Evolutionary conservation across 2,888 invertebrate genomes (phyloP).

Genomic region (Neoitamus cyanurus): DNA sequence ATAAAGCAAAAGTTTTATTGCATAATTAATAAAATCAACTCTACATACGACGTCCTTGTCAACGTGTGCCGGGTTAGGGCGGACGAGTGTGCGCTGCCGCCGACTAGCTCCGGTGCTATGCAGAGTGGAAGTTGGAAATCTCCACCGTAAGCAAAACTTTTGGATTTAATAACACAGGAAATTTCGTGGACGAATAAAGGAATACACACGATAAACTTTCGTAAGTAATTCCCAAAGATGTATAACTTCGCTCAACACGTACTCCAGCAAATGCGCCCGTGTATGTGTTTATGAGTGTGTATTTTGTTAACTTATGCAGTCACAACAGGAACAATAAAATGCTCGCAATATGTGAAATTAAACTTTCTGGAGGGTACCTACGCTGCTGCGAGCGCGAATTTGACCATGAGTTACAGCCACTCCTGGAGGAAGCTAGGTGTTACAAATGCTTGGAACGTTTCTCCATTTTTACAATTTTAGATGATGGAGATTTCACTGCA

Average conservation of each 20-base stretch:
- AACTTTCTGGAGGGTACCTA: background rate
- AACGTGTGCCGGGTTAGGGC: background rate
- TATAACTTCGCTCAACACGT: slow-evolving; percentile 24
- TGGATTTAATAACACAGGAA: slow-evolving; percentile 42
- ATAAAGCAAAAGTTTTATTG: slow-evolving; percentile 46
- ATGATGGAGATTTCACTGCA: background rate
- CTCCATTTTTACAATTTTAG: background rate
- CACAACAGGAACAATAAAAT: background rate
- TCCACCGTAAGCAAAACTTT: slow-evolving; percentile 30
- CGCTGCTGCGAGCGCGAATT: background rate
- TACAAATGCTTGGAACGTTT: background rate
- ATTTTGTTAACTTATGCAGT: background rate
- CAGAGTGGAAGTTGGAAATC: slow-evolving; percentile 9
- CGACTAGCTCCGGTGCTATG: background rate
- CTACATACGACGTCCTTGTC: slow-evolving; percentile 14
- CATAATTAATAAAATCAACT: slow-evolving; percentile 44
- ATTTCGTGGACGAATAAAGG: slow-evolving; percentile 42
- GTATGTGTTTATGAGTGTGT: background rate
- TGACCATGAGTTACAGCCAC: background rate
- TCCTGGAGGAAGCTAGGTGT: background rate
- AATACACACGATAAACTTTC: slow-evolving; percentile 37
- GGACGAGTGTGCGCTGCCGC: background rate
- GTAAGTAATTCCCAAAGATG: slow-evolving; percentile 30
- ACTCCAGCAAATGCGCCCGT: background rate
- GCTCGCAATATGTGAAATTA: background rate